Conservation (phyloP, 2,888 invertebrate species). For the Silvanus unidentatus region DNA sequence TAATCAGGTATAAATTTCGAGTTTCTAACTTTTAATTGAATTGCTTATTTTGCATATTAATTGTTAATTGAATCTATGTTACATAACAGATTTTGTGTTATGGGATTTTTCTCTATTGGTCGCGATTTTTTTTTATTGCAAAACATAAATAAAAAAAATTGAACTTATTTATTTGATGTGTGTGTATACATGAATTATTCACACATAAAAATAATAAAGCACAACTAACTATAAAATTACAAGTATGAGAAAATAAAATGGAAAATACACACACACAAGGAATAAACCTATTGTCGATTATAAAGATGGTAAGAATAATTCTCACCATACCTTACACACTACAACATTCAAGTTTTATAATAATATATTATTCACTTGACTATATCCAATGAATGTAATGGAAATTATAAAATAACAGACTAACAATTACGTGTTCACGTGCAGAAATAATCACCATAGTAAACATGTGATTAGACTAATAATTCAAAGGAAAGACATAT, state of each 20-base stretch:
- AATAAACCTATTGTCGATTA: constrained; percentile 13
- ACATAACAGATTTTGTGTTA: no score
- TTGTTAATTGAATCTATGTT: no score
- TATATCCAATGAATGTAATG: constrained; percentile 27
- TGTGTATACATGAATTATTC: no score
- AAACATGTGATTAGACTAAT: constrained; percentile 39
- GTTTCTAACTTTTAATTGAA: no score
- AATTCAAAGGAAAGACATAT: constrained; percentile 8
- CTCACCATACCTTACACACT: constrained; percentile 9
- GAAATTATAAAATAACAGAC: constrained; percentile 32
- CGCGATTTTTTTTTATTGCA: no score
- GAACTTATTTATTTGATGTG: no score
- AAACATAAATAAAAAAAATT: no score
- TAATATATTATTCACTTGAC: constrained; percentile 20
- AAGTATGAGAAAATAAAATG: constrained; percentile 7
- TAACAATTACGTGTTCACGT: constrained; percentile 37
- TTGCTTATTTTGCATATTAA: no score
- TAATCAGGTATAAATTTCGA: no score
- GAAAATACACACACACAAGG: neutral
- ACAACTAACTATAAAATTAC: no score
- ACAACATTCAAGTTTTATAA: constrained; percentile 14
- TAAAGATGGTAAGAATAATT: constrained; percentile 14
- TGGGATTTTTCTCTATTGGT: no score
- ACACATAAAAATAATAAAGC: no score
- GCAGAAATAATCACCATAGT: constrained; percentile 36